These are phyloP conservation scores for Corythornis cristatus DNA, from an alignment of 2,113 vertebrate genomes.

Conservation along the genomic window DNA sequence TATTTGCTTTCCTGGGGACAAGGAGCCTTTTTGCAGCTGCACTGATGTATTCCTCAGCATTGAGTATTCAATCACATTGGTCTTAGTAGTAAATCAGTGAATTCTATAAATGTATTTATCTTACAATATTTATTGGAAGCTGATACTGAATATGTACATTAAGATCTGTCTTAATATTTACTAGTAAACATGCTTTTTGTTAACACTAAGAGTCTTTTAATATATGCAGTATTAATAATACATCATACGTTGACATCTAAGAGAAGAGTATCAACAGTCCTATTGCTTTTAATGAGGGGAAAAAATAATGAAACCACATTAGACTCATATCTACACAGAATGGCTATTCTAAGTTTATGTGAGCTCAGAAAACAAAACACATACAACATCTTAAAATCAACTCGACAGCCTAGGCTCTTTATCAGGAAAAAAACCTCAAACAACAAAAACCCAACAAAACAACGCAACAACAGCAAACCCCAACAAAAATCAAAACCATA, in stretches of 20 bases:
- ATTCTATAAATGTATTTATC: background rate
- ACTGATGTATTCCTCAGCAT: background rate
- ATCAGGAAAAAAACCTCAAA: background rate
- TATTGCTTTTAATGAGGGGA: background rate
- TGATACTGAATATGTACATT: background rate
- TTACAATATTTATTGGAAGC: background rate
- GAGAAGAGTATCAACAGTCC: background rate
- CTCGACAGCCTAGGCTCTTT: background rate
- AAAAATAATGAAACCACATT: background rate
- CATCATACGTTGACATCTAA: background rate
- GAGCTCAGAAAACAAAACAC: background rate
- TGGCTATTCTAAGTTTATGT: background rate
- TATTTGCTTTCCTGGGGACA: background rate
- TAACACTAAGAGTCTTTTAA: background rate
- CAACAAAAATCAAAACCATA: background rate
- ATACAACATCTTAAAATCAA: background rate
- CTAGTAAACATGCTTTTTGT: background rate
- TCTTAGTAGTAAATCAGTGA: background rate
- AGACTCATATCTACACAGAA: background rate
- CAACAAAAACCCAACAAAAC: no score
- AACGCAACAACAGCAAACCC: background rate
- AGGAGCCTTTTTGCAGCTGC: background rate
- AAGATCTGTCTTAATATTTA: background rate
- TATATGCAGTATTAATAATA: background rate
- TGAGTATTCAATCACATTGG: background rate